A percentile compares a stretch with the other conserved stretches of the same genome.
phyloP scores from a whole-genome alignment of 2,888 invertebrate genomes.

The Tipula lateralis region DNA sequence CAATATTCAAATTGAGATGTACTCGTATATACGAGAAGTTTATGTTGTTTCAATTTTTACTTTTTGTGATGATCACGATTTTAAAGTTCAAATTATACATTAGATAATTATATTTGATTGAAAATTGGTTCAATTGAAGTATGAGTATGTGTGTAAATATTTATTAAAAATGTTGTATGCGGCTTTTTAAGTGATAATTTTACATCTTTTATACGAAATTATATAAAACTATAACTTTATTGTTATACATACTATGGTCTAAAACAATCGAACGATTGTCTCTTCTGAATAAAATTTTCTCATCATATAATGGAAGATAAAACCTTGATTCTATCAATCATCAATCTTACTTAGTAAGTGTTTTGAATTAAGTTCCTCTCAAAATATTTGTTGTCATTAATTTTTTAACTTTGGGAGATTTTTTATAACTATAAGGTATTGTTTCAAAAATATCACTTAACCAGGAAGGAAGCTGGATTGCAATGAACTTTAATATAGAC shows the following conservation, averaged over 20 bases:
- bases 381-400: neutral
- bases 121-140: neutral
- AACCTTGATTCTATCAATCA: neutral
- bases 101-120: neutral
- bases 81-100: neutral
- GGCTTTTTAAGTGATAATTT: conserved; percentile 1
- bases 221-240: neutral
- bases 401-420: neutral
- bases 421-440: neutral
- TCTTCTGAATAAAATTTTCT: neutral
- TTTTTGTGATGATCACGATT: neutral
- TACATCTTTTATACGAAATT: neutral
- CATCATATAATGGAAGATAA: neutral
- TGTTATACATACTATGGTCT: neutral
- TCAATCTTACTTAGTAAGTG: neutral
- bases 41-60: neutral
- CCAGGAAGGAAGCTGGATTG: neutral
- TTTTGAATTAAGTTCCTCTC: neutral
- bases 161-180: neutral
- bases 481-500: neutral
- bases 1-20: neutral
- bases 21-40: neutral
- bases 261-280: neutral
- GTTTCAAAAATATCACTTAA: neutral
- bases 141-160: neutral